A percentile compares a stretch with the other conserved stretches of the same genome.
Conservation (phyloP, 2,888 invertebrate genomes). For the Anticlea derivata region DNA sequence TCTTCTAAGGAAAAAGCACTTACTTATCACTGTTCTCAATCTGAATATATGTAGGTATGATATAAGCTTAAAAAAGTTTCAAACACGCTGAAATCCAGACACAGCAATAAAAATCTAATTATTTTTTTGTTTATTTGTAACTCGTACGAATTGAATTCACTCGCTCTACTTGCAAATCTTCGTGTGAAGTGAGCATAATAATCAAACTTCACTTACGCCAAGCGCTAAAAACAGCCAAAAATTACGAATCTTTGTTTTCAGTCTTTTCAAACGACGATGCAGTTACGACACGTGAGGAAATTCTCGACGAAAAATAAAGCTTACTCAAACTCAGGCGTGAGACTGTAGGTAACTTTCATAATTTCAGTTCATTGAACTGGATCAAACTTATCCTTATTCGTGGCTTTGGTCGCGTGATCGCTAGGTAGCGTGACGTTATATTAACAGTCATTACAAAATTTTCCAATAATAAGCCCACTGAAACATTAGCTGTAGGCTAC, state of each 20-base stretch:
- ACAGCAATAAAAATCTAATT: not conserved
- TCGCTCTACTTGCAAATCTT: not conserved
- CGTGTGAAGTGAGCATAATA: constrained; percentile 1
- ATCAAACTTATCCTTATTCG: constrained; percentile 52
- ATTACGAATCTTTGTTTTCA: too few relatives aligned
- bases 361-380: constrained; percentile 56
- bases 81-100: not conserved
- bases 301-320: too few relatives aligned
- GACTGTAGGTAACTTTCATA: constrained; percentile 32
- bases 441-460: constrained; percentile 80
- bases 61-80: too few relatives aligned
- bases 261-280: too few relatives aligned
- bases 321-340: too few relatives aligned
- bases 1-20: too few relatives aligned
- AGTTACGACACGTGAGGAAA: too few relatives aligned
- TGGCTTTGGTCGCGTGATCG: constrained; percentile 63
- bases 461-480: constrained; percentile 74
- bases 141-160: not conserved
- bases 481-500: constrained; percentile 73
- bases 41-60: too few relatives aligned
- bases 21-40: too few relatives aligned
- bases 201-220: not conserved
- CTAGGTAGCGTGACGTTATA: constrained; percentile 67
- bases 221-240: too few relatives aligned
- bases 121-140: not conserved